Conservation (phyloP, 2,113 vertebrate genomes). For the Engystomops pustulosus region DNA sequence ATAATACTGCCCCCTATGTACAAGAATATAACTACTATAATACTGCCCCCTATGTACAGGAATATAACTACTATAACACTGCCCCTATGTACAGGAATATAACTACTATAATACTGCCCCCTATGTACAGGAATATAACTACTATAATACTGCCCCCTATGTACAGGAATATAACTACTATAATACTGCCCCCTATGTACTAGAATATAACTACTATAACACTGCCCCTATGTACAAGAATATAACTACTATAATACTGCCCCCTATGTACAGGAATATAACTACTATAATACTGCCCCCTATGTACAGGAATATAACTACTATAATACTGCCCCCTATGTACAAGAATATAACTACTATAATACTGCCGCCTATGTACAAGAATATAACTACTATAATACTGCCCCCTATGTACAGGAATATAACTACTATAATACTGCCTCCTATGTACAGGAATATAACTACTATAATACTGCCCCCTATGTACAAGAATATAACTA, state of each 20-base stretch:
- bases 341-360: slow-evolving; percentile 10
- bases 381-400: slow-evolving; percentile 7
- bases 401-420: background rate
- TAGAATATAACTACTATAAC: slow-evolving; percentile 3
- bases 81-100: background rate
- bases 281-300: background rate
- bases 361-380: background rate
- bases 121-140: slow-evolving; percentile 2
- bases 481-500: slow-evolving; percentile 8
- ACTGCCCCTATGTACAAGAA: slow-evolving; percentile 3
- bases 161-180: slow-evolving; percentile 6
- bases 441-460: background rate
- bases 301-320: slow-evolving; percentile 1
- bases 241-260: slow-evolving; percentile 13
- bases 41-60: background rate
- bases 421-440: slow-evolving; percentile 1
- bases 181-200: background rate
- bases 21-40: slow-evolving; percentile 2
- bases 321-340: background rate
- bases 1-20: background rate
- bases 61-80: slow-evolving; percentile 5
- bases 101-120: background rate
- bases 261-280: background rate
- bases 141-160: slow-evolving; percentile 1
- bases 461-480: slow-evolving; percentile 6